phyloP scores from a whole-genome alignment of 2,797 vertebrate species.

The Sebastes steindachneri region DNA sequence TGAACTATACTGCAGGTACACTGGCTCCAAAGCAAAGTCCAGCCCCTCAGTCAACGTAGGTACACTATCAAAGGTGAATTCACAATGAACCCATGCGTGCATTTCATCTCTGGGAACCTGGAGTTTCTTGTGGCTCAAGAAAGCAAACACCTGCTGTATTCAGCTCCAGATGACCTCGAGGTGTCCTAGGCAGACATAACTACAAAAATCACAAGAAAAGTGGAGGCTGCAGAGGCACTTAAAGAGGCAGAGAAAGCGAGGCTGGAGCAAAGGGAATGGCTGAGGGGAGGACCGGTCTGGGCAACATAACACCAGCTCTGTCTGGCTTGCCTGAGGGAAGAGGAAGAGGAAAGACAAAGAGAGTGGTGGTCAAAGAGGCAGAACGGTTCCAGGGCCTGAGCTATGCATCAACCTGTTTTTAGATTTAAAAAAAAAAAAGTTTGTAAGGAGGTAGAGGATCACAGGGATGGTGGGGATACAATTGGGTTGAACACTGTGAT shows the following conservation, averaged over 20 bases:
- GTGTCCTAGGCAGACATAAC: slow-evolving; percentile 15
- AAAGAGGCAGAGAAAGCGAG: slow-evolving; percentile 2
- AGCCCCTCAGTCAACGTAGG: background rate
- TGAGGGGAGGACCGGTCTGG: background rate
- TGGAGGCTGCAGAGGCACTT: slow-evolving; percentile 5
- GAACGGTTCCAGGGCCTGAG: background rate
- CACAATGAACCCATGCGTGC: background rate
- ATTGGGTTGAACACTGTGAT: background rate
- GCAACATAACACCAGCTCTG: slow-evolving; percentile 1
- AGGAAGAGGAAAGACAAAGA: slow-evolving; percentile 15
- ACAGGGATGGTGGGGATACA: background rate
- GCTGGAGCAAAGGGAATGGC: slow-evolving; percentile 5
- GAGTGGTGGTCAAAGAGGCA: background rate
- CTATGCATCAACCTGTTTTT: background rate
- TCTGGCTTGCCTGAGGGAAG: slow-evolving; percentile 4
- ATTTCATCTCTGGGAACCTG: background rate
- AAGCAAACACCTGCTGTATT: slow-evolving; percentile 9
- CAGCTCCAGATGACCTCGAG: slow-evolving; percentile 21
- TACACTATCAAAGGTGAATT: background rate
- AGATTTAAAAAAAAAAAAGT: background rate
- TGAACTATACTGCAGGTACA: background rate
- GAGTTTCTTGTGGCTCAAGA: background rate
- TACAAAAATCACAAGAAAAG: slow-evolving; percentile 20
- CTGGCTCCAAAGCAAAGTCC: background rate
- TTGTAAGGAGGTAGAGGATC: background rate